Conservation (phyloP, 2,888 invertebrate genomes). For the Hymenopus coronatus region DNA sequence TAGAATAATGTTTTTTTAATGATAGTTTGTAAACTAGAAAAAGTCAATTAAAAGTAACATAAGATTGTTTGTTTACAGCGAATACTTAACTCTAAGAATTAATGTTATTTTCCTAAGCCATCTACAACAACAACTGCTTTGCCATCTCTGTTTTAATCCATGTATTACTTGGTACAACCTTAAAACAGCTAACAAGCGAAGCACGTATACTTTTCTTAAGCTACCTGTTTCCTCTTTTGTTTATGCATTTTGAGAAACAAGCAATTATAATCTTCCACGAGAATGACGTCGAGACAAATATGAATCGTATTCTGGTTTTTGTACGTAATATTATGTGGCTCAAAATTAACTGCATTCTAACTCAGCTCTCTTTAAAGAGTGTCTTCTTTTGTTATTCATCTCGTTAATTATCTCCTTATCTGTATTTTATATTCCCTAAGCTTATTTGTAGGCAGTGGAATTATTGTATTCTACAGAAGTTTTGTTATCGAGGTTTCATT, state of each 20-base stretch:
- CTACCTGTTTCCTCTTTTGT: neutral
- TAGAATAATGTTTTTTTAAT: too few species aligned
- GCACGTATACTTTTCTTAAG: neutral
- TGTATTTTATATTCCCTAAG: too few species aligned
- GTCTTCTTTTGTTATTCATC: neutral
- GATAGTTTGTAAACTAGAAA: too few species aligned
- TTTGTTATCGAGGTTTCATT: too few species aligned
- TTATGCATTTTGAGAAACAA: neutral
- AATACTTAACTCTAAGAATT: too few species aligned
- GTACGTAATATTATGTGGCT: neutral
- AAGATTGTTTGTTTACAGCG: too few species aligned
- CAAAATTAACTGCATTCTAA: neutral
- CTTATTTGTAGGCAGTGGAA: too few species aligned
- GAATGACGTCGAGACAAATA: neutral
- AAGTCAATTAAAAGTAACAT: too few species aligned
- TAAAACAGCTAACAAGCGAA: neutral
- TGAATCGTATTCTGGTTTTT: neutral
- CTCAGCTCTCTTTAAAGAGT: neutral
- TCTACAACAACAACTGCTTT: too few species aligned
- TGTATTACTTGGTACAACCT: neutral
- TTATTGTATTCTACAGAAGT: too few species aligned
- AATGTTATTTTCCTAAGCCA: too few species aligned
- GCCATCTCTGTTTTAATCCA: neutral
- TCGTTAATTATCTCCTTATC: neutral
- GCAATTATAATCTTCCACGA: neutral